Evolutionary conservation across 1,140 invertebrate species (phyloP).

Genomic region (Frieseomelitta varia): DNA sequence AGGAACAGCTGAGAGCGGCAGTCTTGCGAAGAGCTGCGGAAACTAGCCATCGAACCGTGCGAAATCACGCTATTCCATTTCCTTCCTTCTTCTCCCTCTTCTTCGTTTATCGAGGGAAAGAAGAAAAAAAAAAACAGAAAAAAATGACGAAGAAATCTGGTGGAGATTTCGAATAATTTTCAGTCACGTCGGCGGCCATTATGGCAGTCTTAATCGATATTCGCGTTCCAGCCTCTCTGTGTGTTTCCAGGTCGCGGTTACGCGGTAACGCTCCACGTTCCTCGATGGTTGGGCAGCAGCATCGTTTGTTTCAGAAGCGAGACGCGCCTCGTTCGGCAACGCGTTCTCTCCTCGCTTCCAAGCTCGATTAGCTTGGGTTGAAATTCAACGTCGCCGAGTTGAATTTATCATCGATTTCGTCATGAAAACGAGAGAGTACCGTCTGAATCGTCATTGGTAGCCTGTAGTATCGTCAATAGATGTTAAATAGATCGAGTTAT

Average conservation of each 20-base stretch:
- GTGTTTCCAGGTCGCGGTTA: slow-evolving; percentile 22
- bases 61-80: background rate
- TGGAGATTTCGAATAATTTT: background rate
- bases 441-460: background rate
- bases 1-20: slow-evolving; percentile 13
- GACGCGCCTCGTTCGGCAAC: background rate
- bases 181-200: background rate
- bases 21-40: background rate
- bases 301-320: slow-evolving; percentile 19
- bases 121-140: too few relatives aligned
- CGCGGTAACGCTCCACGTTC: background rate
- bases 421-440: background rate
- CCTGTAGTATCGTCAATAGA: too few relatives aligned
- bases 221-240: background rate
- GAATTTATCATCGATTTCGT: slow-evolving; percentile 5
- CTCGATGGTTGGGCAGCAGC: background rate
- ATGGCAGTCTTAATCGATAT: slow-evolving; percentile 18
- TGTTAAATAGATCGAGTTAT: too few relatives aligned
- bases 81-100: background rate
- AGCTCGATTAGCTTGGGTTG: slow-evolving; percentile 2
- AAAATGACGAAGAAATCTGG: background rate
- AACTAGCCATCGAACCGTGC: background rate
- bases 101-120: background rate
- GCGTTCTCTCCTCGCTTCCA: background rate
- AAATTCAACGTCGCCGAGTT: slow-evolving; percentile 4